A percentile compares a stretch with the other conserved stretches of the same genome.
These are phyloP conservation scores for Nycticorax nycticorax DNA, from an alignment of 2,113 vertebrate species.

Conservation along the genomic window DNA sequence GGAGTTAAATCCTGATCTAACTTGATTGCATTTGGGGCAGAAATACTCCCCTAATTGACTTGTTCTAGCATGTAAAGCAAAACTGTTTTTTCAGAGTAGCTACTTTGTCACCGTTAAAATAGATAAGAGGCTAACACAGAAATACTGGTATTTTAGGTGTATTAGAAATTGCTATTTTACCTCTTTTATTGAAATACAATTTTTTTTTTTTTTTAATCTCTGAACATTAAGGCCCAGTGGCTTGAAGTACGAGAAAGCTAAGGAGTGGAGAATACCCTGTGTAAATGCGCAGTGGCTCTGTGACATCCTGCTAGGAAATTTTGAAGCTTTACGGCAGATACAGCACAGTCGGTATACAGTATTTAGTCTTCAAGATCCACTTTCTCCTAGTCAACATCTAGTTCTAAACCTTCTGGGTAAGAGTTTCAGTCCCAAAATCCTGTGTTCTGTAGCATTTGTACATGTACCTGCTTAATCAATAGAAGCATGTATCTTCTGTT, in stretches of 20 bases:
- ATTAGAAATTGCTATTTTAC: background rate
- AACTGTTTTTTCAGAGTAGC: background rate
- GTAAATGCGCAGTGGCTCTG: constrained; percentile 96
- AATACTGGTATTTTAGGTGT: background rate
- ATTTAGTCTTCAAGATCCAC: constrained; percentile 86
- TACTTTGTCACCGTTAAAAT: background rate
- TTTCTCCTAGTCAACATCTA: constrained; percentile 86
- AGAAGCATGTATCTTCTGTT: background rate
- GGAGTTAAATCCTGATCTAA: background rate
- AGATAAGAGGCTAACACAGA: background rate
- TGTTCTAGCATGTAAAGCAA: background rate
- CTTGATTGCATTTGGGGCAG: background rate
- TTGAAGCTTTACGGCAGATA: constrained; percentile 90
- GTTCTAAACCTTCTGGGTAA: constrained; percentile 88
- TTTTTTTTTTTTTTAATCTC: background rate
- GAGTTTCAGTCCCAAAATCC: background rate
- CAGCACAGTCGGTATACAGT: constrained; percentile 87
- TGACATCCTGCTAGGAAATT: constrained; percentile 91
- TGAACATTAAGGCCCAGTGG: constrained; percentile 80
- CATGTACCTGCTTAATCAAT: background rate
- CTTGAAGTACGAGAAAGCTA: constrained; percentile 94
- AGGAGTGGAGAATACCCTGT: constrained; percentile 96
- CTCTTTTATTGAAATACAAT: background rate
- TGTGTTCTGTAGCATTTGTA: background rate
- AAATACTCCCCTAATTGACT: background rate